Evolutionary conservation across 2,113 vertebrate genomes (phyloP).

Genomic region (Hydrolagus affinis): DNA sequence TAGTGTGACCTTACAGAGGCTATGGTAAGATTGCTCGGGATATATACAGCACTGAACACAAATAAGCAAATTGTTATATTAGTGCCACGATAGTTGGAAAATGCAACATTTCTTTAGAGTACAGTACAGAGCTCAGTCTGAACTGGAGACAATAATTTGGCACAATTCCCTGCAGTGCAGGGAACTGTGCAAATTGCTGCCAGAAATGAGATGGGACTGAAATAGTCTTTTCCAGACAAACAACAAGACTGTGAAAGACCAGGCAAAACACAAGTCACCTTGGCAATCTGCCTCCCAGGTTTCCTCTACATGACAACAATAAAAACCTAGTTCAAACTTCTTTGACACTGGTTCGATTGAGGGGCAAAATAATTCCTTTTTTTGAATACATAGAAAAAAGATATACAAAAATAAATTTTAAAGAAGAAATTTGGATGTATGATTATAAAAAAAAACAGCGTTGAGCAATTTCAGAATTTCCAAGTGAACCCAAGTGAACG

Average conservation of each 20-base stretch:
- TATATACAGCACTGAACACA: too few species aligned
- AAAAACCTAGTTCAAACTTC: not conserved
- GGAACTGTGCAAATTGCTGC: not conserved
- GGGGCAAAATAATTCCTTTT: not conserved
- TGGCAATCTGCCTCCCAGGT: too few species aligned
- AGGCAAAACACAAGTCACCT: not conserved
- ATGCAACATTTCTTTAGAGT: too few species aligned
- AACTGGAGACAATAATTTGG: not conserved
- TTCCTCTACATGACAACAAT: too few species aligned
- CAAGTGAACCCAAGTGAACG: too few species aligned
- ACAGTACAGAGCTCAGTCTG: not conserved
- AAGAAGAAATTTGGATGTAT: too few species aligned
- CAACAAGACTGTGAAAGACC: not conserved
- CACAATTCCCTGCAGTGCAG: not conserved
- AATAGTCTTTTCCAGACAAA: not conserved
- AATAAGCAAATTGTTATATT: too few species aligned
- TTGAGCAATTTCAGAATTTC: too few species aligned
- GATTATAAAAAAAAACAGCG: too few species aligned
- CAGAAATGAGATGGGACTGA: not conserved
- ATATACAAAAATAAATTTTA: too few species aligned
- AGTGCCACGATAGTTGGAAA: not conserved
- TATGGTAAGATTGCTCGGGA: too few species aligned
- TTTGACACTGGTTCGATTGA: not conserved
- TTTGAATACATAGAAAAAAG: not conserved
- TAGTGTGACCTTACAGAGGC: too few species aligned